Evolutionary conservation across 37 sponge, comb jelly and placozoan genomes (phyloP), one percentile per base, ranked within the genome.

Genomic region (Lycopodina hypogea): DNA sequence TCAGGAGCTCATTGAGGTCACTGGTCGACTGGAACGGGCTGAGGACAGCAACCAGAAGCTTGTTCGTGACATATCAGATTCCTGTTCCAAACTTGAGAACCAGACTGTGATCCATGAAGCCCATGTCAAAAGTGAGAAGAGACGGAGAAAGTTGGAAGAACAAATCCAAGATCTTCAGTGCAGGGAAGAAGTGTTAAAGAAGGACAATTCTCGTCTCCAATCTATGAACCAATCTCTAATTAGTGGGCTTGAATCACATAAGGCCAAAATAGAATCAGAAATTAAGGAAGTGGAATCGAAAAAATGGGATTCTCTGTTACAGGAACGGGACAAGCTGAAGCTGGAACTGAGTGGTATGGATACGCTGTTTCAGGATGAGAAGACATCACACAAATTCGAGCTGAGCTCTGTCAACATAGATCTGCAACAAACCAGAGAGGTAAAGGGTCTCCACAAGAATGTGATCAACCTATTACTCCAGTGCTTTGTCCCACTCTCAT

Each of bases 371-470:
- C 82, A 81, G 29, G 26, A 74, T 12, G 86, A 92, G 65, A 71
- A 78, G 18, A 50, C 78, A 19, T 85, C 88, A 0, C 69, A 84
- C 17, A 73, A 51, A 57, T 92, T 81, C 71, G 77, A 88, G 42
- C 71, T 92, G 12, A 92, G 93, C 78, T 65, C 93, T 1, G 61
- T 64, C 32, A 53, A 56, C 55, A 81, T 92, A 73, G 82, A 87
- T 26, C 45, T 79, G 35, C 80, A 87, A 37, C 73, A 84, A 50
- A 64, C 71, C 8, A 71, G 35, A 14, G 78, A 92, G 89, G 93
- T 92, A 60, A 50, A 61, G 42, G 38, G 14, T n/a, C n/a, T n/a
- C 23, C 55, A 57, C n/a, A n/a, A n/a, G 9, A 11, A 63, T 28
- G 56, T 53, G 56, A 53, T 19, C 14, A 53, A 53, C 14, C 14